phyloP scores from a whole-genome alignment of 2,888 invertebrate species.

The Sinohyriopsis cumingii region DNA sequence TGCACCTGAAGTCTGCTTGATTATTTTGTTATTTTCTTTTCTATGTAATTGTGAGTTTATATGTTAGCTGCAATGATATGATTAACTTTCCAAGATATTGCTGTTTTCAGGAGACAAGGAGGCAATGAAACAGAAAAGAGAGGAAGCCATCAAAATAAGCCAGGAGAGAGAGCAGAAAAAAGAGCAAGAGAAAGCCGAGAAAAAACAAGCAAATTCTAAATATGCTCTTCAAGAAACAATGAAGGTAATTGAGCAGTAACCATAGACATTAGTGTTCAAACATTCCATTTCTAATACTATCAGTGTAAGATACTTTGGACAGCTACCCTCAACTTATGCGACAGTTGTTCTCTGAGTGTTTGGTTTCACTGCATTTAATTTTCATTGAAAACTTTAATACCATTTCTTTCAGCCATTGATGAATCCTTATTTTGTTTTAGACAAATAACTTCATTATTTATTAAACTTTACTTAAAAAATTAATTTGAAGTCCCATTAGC shows the following conservation, averaged over 20 bases:
- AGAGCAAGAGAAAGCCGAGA: slow-evolving; percentile 72
- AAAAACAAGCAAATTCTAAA: slow-evolving; percentile 62
- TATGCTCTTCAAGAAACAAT: slow-evolving; percentile 78
- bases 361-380: too few relatives aligned
- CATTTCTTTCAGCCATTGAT: too few relatives aligned
- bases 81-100: background rate
- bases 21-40: background rate
- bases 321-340: too few relatives aligned
- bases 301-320: too few relatives aligned
- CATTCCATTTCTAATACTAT: too few relatives aligned
- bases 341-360: too few relatives aligned
- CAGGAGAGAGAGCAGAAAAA: slow-evolving; percentile 76
- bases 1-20: background rate
- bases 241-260: slow-evolving; percentile 61
- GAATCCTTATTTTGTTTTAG: too few relatives aligned
- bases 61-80: background rate
- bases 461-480: too few relatives aligned
- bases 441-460: too few relatives aligned
- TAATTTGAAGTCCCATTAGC: too few relatives aligned
- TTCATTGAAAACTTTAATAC: too few relatives aligned
- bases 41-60: background rate
- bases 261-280: too few relatives aligned
- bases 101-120: slow-evolving; percentile 60
- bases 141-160: slow-evolving; percentile 68
- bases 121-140: slow-evolving; percentile 72